These are phyloP conservation scores for Ophioderma brevispina DNA, from an alignment of 35 echinoderm and acorn worm genomes.

Conservation along the genomic window DNA sequence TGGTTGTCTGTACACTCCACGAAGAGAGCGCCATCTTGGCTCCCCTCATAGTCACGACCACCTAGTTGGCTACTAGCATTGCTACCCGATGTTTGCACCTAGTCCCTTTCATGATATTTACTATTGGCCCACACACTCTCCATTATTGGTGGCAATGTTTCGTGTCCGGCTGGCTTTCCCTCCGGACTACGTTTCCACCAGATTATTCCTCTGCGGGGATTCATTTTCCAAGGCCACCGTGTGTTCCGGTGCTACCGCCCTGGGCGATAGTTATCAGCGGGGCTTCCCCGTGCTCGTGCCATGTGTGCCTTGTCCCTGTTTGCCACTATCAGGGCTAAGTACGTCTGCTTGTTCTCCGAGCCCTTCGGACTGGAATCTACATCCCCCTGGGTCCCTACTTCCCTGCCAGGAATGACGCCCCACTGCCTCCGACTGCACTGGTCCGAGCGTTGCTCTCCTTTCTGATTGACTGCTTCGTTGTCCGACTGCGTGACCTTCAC, in stretches of 20 bases:
- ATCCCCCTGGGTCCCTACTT: conserved; percentile 21
- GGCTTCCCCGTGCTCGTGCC: conserved; percentile 12
- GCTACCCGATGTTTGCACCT: not conserved
- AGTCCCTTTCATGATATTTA: conserved; percentile 8
- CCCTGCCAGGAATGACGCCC: conserved; percentile 37
- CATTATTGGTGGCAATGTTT: conserved; percentile 8
- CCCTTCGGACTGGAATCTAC: conserved; percentile 51
- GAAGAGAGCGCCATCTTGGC: not conserved
- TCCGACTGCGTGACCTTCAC: conserved; percentile 30
- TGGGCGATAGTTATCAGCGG: conserved; percentile 13
- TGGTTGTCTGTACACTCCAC: conserved; percentile 6
- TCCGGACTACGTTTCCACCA: not conserved
- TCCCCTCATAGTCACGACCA: not conserved
- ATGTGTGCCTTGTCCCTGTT: conserved; percentile 19
- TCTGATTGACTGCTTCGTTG: conserved; percentile 75
- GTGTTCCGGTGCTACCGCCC: not conserved
- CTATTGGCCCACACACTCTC: conserved; percentile 2
- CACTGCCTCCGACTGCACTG: conserved; percentile 23
- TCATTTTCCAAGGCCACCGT: not conserved
- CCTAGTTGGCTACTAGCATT: conserved; percentile 5
- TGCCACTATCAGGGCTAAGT: not conserved
- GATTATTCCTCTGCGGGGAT: not conserved
- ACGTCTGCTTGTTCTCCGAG: not conserved
- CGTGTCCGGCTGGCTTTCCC: not conserved
- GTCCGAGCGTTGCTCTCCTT: conserved; percentile 64